Conservation (phyloP, 2,888 invertebrate species). For the Ormyrus nitidulus region DNA sequence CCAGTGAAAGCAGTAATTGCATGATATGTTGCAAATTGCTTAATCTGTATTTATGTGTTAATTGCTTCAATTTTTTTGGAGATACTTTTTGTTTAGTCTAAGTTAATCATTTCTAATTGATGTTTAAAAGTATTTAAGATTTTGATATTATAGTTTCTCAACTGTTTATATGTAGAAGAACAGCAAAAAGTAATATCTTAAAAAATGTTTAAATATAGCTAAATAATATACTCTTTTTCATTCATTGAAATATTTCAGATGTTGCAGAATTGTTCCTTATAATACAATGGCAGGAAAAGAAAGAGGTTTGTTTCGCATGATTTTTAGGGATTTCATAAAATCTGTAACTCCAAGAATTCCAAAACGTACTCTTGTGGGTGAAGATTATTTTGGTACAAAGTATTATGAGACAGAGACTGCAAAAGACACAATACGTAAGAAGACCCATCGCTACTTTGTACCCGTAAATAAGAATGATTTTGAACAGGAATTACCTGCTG, state of each 20-base stretch:
- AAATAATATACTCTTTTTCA: too few species aligned
- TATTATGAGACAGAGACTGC: conserved; percentile 81
- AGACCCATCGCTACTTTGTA: conserved; percentile 84
- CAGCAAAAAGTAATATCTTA: too few species aligned
- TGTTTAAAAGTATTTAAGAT: too few species aligned
- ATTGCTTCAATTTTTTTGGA: too few species aligned
- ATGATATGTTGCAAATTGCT: too few species aligned
- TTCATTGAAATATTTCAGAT: conserved; percentile 21
- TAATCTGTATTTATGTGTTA: too few species aligned
- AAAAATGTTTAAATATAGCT: too few species aligned
- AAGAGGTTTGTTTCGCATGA: conserved; percentile 71
- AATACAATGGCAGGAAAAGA: conserved; percentile 65
- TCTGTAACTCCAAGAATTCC: conserved; percentile 77
- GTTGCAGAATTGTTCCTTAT: not conserved
- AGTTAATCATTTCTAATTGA: too few species aligned
- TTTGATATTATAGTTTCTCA: too few species aligned
- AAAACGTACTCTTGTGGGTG: conserved; percentile 78
- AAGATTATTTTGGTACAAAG: conserved; percentile 88
- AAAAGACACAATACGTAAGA: conserved; percentile 74
- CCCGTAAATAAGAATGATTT: conserved; percentile 81
- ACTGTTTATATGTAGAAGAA: too few species aligned
- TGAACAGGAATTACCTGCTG: conserved; percentile 86
- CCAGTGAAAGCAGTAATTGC: too few species aligned
- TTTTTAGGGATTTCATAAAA: conserved; percentile 80
- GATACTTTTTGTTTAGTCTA: too few species aligned